Conservation (phyloP, 2,797 vertebrate genomes). For the Acipenser ruthenus region DNA sequence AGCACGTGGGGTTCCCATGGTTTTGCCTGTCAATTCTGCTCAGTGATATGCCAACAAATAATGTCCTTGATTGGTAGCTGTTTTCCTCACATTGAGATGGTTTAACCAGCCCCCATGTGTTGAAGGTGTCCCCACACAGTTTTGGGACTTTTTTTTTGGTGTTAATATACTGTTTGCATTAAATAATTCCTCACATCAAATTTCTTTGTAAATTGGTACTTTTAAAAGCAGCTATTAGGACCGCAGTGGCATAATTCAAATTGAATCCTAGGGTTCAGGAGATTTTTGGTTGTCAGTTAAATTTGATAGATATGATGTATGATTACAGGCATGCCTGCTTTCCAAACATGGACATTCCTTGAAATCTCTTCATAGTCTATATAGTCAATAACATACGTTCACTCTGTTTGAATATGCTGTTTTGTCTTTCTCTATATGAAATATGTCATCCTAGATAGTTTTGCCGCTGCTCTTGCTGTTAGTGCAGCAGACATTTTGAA, state of each 20-base stretch:
- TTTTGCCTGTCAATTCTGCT: conserved; percentile 11
- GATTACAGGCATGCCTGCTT: too few relatives aligned
- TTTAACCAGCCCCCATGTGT: conserved; percentile 5
- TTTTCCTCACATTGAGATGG: conserved; percentile 2
- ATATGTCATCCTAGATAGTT: conserved; percentile 47
- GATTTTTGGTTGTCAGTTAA: too few relatives aligned
- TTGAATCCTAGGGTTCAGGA: too few relatives aligned
- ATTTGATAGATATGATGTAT: too few relatives aligned
- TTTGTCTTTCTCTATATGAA: conserved; percentile 37
- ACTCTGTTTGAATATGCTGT: conserved; percentile 32
- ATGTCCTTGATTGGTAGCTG: conserved; percentile 6
- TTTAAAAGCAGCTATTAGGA: too few relatives aligned
- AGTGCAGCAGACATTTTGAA: conserved; percentile 57
- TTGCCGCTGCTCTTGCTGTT: conserved; percentile 56
- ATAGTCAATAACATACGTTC: conserved; percentile 39
- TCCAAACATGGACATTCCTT: too few relatives aligned
- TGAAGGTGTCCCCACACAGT: not conserved
- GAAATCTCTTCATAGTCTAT: not conserved
- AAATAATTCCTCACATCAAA: too few relatives aligned
- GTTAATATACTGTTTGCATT: too few relatives aligned
- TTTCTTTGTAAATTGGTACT: too few relatives aligned
- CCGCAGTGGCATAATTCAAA: too few relatives aligned
- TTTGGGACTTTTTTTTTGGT: too few relatives aligned
- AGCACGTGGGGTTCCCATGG: conserved; percentile 1
- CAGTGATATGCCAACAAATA: conserved; percentile 9